phyloP scores from a whole-genome alignment of 2,888 invertebrate species.

The Cheilosia variabilis region DNA sequence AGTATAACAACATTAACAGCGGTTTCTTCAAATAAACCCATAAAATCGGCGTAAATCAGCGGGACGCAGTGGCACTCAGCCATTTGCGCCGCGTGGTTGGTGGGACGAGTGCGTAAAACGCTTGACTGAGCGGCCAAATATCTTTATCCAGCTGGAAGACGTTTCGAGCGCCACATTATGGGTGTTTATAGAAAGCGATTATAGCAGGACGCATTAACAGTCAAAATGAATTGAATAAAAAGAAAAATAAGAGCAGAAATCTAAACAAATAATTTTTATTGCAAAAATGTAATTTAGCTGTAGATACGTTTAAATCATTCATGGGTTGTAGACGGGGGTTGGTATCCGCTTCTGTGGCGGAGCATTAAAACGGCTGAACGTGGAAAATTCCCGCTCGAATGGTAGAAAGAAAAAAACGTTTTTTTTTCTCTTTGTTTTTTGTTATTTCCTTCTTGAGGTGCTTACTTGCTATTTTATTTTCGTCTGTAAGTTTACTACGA shows the following conservation, averaged over 20 bases:
- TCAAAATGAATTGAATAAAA: constrained; percentile 8
- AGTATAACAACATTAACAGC: constrained; percentile 5
- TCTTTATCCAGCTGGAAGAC: constrained; percentile 65
- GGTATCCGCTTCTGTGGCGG: background rate
- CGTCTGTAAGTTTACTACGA: background rate
- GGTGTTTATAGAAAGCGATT: constrained; percentile 63
- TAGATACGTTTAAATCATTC: constrained; percentile 55
- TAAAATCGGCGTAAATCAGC: constrained; percentile 59
- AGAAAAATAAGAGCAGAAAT: background rate
- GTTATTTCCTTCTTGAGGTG: constrained; percentile 32
- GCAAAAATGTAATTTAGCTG: constrained; percentile 34
- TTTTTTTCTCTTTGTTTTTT: constrained; percentile 6
- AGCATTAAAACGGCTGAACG: constrained; percentile 1
- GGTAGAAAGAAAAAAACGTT: background rate
- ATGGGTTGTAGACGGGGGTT: constrained; percentile 7
- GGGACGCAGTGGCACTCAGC: constrained; percentile 60
- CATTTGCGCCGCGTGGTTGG: background rate
- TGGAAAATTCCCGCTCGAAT: constrained; percentile 20
- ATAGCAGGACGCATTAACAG: constrained; percentile 28
- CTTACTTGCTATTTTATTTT: background rate
- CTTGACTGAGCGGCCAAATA: constrained; percentile 43
- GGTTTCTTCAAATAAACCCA: constrained; percentile 37
- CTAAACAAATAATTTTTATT: constrained; percentile 68
- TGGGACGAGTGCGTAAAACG: constrained; percentile 21
- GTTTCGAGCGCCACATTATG: constrained; percentile 62